phyloP scores from a whole-genome alignment of 2,113 vertebrate species.

The Nannobrachium achirus region DNA sequence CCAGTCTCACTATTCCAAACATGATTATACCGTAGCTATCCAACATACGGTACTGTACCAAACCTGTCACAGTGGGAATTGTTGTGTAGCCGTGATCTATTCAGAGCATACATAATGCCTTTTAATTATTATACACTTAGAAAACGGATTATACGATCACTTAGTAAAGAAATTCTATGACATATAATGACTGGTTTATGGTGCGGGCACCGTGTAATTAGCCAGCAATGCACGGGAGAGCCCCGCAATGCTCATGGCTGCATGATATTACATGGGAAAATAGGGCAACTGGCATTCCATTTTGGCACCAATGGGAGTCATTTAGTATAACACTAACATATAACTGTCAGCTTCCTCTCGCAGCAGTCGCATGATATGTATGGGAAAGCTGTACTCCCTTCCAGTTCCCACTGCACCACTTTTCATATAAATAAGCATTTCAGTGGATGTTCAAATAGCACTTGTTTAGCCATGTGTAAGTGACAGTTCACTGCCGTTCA shows the following conservation, averaged over 20 bases:
- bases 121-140: constrained; percentile 15
- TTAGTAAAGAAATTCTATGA: constrained; percentile 46
- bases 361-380: neutral
- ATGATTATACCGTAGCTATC: neutral
- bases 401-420: neutral
- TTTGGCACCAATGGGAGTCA: neutral
- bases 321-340: neutral
- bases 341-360: neutral
- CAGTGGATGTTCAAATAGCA: neutral
- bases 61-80: neutral
- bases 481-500: too few species aligned
- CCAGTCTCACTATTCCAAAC: neutral
- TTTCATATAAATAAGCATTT: neutral
- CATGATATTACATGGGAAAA: neutral
- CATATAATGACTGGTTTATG: constrained; percentile 56
- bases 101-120: neutral
- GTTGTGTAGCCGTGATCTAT: neutral
- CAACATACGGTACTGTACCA: neutral
- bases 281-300: neutral
- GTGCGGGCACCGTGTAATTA: constrained; percentile 45
- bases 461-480: too few species aligned
- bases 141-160: constrained; percentile 28
- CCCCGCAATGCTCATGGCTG: neutral
- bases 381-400: neutral
- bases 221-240: constrained; percentile 26